Evolutionary conservation across 2,797 vertebrate species (phyloP), one percentile per base, ranked within the genome.

Genomic region (Myotis daubentonii): DNA sequence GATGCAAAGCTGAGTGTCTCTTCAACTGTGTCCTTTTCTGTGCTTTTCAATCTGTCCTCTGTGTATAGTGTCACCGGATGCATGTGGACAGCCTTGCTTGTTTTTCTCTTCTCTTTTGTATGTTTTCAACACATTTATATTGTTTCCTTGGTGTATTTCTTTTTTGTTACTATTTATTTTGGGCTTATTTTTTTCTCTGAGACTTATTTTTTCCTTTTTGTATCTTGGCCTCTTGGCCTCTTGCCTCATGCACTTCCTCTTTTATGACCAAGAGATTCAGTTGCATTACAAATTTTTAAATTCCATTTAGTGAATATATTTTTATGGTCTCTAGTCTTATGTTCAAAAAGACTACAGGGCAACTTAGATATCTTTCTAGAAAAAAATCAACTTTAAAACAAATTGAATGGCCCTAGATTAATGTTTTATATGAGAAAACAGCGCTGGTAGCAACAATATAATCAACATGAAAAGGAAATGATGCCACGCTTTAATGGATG

Each of bases 341-440:
- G 74, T 90, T 88, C 57, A 62, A 51, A 60, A 12, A 89, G 3
- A 72, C 9, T 36, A 38, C 22, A 85, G 11, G 30, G 19, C 11
- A 81, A 68, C 60, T 93, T 87, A 66, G 44, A 92, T 82, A 93
- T 70, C 23, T 85, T 75, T 83, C 36, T 88, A 79, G 57, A 71
- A 53, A 94, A 81, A 57, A 85, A 76, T 71, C 5, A 41, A 49
- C 44, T 68, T 93, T 7, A 41, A 36, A 65, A 90, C 51, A 81
- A 72, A 30, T 81, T 86, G 15, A 47, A 41, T 89, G 41, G 19
- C 12, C 17, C 16, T 25, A 72, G 12, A 62, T 80, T 65, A 74
- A 91, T 85, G 16, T 62, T 81, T 86, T 68, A 15, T 51, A 20
- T 68, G 28, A 84, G 53, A 44, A 60, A 23, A 68, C 65, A 65